These are phyloP conservation scores for Virgularia gustaviana DNA, from an alignment of 92 coral and sea anemone species.

Conservation along the genomic window DNA sequence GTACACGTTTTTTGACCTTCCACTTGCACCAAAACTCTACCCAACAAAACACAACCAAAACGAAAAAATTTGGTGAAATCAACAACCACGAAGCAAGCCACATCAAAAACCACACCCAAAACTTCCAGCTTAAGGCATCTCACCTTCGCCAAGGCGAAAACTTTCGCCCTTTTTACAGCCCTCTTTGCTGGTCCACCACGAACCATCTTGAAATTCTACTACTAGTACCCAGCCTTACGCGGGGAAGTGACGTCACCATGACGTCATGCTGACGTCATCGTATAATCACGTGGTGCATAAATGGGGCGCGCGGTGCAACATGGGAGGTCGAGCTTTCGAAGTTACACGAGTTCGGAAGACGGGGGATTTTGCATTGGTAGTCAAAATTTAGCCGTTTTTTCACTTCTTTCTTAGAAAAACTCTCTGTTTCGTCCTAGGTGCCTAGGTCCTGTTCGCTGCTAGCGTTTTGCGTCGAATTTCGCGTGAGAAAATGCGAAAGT, in stretches of 20 bases:
- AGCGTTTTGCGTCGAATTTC: too few relatives aligned
- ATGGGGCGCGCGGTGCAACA: slow-evolving; percentile 22
- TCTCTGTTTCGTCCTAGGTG: too few relatives aligned
- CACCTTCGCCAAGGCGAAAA: slow-evolving; percentile 98
- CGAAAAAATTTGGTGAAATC: slow-evolving; percentile 16
- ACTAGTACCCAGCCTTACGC: slow-evolving; percentile 11
- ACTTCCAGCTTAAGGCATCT: neutral
- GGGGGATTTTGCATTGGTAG: neutral
- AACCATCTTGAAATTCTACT: slow-evolving; percentile 60
- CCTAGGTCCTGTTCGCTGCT: too few relatives aligned
- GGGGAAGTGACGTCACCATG: neutral
- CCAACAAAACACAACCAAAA: slow-evolving; percentile 1
- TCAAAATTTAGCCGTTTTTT: slow-evolving; percentile 8
- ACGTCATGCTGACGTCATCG: neutral
- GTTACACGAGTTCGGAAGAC: neutral
- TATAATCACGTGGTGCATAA: slow-evolving; percentile 10
- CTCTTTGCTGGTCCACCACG: slow-evolving; percentile 91
- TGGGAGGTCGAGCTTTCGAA: slow-evolving; percentile 4
- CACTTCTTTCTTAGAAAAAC: too few relatives aligned
- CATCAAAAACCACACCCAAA: neutral
- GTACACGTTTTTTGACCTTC: neutral
- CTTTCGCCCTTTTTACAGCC: slow-evolving; percentile 75
- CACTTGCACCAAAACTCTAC: neutral
- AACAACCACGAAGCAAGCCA: slow-evolving; percentile 19
- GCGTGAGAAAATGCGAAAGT: too few relatives aligned